Evolutionary conservation across 2,888 invertebrate species (phyloP).

Genomic region (Cloeon dipterum): DNA sequence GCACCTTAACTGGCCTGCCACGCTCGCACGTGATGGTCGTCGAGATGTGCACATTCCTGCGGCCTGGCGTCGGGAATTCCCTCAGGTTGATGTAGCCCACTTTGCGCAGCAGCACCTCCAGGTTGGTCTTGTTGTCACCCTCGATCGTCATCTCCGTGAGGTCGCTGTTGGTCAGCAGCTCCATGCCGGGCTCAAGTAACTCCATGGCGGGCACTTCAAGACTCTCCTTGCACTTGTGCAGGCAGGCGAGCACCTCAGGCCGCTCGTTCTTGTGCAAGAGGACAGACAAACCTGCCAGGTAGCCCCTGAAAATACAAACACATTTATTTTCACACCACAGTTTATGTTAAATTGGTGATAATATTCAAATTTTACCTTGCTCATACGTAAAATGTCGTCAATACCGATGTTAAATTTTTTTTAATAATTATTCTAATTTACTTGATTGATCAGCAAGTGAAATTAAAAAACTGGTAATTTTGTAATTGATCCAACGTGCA

Average conservation of each 20-base stretch:
- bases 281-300: slow-evolving; percentile 66
- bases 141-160: slow-evolving; percentile 77
- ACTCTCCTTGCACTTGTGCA: slow-evolving; percentile 64
- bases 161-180: slow-evolving; percentile 43
- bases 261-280: slow-evolving; percentile 52
- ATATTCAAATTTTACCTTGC: too few species aligned
- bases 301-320: too few species aligned
- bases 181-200: slow-evolving; percentile 53
- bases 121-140: slow-evolving; percentile 72
- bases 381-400: too few species aligned
- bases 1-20: slow-evolving; percentile 46
- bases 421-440: too few species aligned
- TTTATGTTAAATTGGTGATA: too few species aligned
- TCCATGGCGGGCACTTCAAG: slow-evolving; percentile 53
- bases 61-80: slow-evolving; percentile 83
- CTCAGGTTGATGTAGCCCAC: slow-evolving; percentile 83
- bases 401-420: too few species aligned
- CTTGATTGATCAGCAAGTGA: too few species aligned
- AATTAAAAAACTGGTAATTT: too few species aligned
- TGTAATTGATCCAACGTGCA: too few species aligned
- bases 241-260: slow-evolving; percentile 45
- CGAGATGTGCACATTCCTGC: slow-evolving; percentile 61
- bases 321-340: too few species aligned
- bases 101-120: slow-evolving; percentile 63
- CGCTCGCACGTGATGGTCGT: slow-evolving; percentile 61